A percentile compares a stretch with the other conserved stretches of the same genome.
Evolutionary conservation across 2,888 invertebrate genomes (phyloP).

Genomic region (Cryptophagus acutangulus): DNA sequence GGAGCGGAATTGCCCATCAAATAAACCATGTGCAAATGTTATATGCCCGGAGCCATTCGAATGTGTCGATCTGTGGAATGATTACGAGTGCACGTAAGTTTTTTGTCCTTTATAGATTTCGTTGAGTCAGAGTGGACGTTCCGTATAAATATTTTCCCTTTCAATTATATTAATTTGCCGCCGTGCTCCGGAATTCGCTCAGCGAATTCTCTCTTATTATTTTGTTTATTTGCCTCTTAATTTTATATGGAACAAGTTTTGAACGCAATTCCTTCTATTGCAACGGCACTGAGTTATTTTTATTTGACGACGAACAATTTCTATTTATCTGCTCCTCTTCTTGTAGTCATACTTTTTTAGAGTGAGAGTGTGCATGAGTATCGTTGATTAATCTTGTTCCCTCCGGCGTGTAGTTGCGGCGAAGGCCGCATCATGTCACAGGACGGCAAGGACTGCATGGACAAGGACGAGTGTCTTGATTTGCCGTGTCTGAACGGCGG

Average conservation of each 20-base stretch:
- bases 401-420: constrained; percentile 67
- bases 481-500: constrained; percentile 91
- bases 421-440: constrained; percentile 87
- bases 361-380: no score
- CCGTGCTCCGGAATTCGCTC: no score
- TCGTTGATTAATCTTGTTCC: constrained; percentile 4
- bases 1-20: constrained; percentile 88
- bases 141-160: no score
- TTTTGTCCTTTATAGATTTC: no score
- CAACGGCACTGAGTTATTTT: constrained; percentile 43
- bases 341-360: constrained; percentile 1
- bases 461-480: constrained; percentile 93
- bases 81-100: constrained; percentile 97
- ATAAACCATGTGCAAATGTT: constrained; percentile 91
- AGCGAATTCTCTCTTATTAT: no score
- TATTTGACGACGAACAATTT: constrained; percentile 14
- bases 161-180: no score
- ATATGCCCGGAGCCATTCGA: constrained; percentile 91
- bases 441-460: constrained; percentile 89
- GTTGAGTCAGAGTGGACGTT: no score
- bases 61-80: constrained; percentile 96
- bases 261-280: no score
- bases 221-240: no score
- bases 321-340: no score
- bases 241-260: no score